Conservation (phyloP, 2,797 vertebrate species). For the Tapirus indicus region DNA sequence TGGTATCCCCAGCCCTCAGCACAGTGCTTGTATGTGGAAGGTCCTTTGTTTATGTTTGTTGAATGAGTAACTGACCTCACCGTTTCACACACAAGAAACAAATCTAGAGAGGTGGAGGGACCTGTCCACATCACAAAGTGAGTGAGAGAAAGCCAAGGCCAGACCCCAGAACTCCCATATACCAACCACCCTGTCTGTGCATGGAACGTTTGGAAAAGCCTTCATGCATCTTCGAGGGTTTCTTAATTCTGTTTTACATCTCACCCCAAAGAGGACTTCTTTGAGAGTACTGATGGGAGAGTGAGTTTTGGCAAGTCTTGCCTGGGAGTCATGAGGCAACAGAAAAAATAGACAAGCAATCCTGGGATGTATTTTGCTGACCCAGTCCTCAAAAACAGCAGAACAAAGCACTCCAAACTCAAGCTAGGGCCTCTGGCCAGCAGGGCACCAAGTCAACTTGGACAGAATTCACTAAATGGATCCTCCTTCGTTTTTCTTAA, state of each 20-base stretch:
- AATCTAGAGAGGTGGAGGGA: neutral
- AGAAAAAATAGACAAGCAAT: conserved; percentile 56
- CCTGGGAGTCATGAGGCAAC: conserved; percentile 65
- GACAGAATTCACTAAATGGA: neutral
- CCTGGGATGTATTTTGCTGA: conserved; percentile 71
- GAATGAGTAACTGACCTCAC: neutral
- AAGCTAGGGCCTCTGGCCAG: conserved; percentile 58
- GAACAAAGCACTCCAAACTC: conserved; percentile 66
- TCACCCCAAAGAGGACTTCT: conserved; percentile 42
- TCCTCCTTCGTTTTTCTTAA: conserved; percentile 50
- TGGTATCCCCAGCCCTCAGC: neutral
- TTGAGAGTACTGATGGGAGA: conserved; percentile 57
- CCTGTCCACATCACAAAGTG: neutral
- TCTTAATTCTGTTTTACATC: conserved; percentile 59
- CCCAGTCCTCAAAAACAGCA: conserved; percentile 62
- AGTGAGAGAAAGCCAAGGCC: neutral
- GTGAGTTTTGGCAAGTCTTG: conserved; percentile 61
- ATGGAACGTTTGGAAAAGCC: neutral
- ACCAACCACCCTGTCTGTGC: neutral
- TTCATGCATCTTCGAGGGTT: neutral
- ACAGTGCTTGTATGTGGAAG: neutral
- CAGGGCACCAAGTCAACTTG: conserved; percentile 57
- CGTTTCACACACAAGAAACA: neutral
- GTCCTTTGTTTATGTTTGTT: neutral
- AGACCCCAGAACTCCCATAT: neutral